These are phyloP conservation scores for Hanleya hanleyi DNA, from an alignment of 2,888 invertebrate genomes.

Conservation along the genomic window DNA sequence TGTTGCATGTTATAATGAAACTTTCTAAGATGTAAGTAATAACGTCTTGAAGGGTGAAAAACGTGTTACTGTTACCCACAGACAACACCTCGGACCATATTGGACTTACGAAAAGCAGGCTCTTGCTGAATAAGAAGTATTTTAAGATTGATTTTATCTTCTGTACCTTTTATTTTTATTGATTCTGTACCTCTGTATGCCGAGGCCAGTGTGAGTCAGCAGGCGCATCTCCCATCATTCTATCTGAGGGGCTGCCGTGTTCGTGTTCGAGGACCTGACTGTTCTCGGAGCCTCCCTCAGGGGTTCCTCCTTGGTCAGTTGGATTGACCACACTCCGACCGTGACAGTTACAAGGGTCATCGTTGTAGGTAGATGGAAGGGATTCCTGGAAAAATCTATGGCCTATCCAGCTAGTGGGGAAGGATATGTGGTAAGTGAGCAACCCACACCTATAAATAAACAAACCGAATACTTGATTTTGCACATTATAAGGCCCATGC, in stretches of 20 bases:
- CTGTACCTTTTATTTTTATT: background rate
- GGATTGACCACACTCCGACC: background rate
- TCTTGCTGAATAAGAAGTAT: background rate
- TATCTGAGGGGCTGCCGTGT: background rate
- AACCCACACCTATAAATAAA: slow-evolving; percentile 58
- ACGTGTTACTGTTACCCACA: no score
- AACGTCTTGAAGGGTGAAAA: no score
- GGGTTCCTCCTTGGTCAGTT: background rate
- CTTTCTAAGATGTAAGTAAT: no score
- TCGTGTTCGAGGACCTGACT: background rate
- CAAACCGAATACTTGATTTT: background rate
- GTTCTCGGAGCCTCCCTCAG: background rate
- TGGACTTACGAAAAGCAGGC: background rate
- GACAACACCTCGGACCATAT: no score
- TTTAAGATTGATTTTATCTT: background rate
- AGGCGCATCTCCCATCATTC: slow-evolving; percentile 33
- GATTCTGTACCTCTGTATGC: background rate
- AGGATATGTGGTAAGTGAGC: slow-evolving; percentile 55
- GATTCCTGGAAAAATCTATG: slow-evolving; percentile 36
- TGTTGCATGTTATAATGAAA: no score
- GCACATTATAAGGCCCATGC: no score
- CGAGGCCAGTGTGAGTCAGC: background rate
- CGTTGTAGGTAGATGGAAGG: slow-evolving; percentile 34
- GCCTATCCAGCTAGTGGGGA: slow-evolving; percentile 48
- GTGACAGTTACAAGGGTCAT: slow-evolving; percentile 41